Evolutionary conservation across 2,888 invertebrate species (phyloP), one percentile per base, ranked within the genome.

Genomic region (Eupithecia inturbata): DNA sequence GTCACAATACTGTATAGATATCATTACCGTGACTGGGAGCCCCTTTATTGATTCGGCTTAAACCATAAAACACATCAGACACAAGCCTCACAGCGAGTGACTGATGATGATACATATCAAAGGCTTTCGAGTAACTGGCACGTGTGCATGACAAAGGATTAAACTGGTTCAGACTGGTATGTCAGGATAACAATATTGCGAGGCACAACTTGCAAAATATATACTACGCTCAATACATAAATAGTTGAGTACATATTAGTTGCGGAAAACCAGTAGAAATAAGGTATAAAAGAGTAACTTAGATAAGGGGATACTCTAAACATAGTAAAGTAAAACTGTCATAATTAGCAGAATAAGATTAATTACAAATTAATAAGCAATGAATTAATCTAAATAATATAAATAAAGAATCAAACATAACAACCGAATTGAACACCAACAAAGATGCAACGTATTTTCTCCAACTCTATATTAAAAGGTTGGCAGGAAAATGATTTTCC

Each of bases 401-500:
- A 22, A 19, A 36, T 10, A 22, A 53, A 53, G n/a, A 53, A 53
- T 53, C 49, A 53, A 53, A 53, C 49, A 53, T 10, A 10, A 22
- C 9, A 22, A 53, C 26, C 57, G 5, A 26, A 4, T 26, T 1
- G 22, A 45, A n/a, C 19, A 19, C 53, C 22, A 31, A 62, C 39
- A 66, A 16, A n/a, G 14, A 16, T 19, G 14, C 33, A 33, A 33
- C 63, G 33, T 64, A 64, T n/a, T 31, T 63, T 33, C 19, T 22
- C 36, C 22, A n/a, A 22, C 66, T 26, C 70, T 84, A 82, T 88
- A 87, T 91, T 90, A 92, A 93, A 90, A 88, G 89, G 83, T 81
- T 79, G 84, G 82, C 85, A 88, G 85, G 83, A 88, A 92, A 93
- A 93, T 92, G 88, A 92, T 92, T 93, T 93, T 91, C 90, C 85